Base-by-base conservation (phyloP, 2,113 vertebrate genomes). In the Procavia capensis region DNA sequence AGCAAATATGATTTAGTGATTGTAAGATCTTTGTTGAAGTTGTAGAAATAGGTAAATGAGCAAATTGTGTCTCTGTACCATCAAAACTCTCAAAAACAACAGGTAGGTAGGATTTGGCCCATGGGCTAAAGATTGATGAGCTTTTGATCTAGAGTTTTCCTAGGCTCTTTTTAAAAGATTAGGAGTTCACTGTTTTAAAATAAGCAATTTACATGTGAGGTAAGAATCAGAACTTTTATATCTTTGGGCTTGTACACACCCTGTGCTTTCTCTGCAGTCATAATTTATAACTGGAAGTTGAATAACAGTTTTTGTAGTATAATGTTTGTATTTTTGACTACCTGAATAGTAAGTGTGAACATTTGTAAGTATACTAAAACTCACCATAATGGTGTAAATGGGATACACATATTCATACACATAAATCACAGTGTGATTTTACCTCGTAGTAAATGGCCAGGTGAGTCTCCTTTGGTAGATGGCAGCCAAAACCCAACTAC, bases 321-420 rank as follows among this genome's bases (percentile, higher is more conserved):
- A 72, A n/a, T 90, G 70, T 80, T 96, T 88, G 24, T 68, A 43
- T 94, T 68, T 50, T 74, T 85, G 59, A 82, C 75, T 81, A 88
- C 41, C 70, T 89, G 47, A 89, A 43, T 95, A 91, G 88, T 91
- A 63, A 76, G 64, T n/a, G 54, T 29, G 31, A 63, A 76, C 31
- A 64, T 81, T 89, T 72, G 7, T 92, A 68, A 85, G 9, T 84
- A 79, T 11, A 50, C 64, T 59, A 85, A 88, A 91, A 80, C 45
- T 80, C 63, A 57, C 22, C 14, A 34, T 78, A 63, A 63, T 80
- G 75, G 2, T 54, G 6, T 85, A 63, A 68, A 29, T 72, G 43
- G n/a, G 41, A 19, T 70, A 36, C 27, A 63, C 80, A n/a, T 17
- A 92, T 85, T 81, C 29, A 45, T 19, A 24, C 59, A 64, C 9